Evolutionary conservation across 2,888 invertebrate genomes (phyloP).

Genomic region (Melanostoma mellinum): DNA sequence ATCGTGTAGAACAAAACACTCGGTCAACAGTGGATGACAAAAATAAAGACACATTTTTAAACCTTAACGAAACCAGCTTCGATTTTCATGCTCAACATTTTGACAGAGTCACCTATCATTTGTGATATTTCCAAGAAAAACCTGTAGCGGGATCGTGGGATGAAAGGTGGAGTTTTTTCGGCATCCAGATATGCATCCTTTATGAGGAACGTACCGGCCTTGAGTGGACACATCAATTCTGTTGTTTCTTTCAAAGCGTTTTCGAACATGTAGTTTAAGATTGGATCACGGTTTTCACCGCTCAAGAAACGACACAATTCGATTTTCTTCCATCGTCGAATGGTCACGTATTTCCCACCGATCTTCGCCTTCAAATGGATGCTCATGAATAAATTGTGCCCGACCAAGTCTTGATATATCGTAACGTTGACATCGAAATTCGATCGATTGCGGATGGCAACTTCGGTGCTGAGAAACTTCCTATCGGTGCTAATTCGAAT

Average conservation of each 20-base stretch:
- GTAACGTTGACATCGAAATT: conserved; percentile 45
- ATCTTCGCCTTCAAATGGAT: conserved; percentile 41
- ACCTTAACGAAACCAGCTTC: conserved; percentile 23
- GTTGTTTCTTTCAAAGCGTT: conserved; percentile 5
- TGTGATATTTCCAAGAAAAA: conserved; percentile 52
- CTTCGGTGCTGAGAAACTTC: conserved; percentile 17
- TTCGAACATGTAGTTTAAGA: conserved; percentile 44
- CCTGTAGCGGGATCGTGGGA: conserved; percentile 40
- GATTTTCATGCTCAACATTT: conserved; percentile 52
- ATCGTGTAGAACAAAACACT: conserved; percentile 28
- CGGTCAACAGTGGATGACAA: not conserved
- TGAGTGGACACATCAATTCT: conserved; percentile 42
- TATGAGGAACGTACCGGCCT: conserved; percentile 27
- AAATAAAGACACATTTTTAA: not conserved
- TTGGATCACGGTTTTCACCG: conserved; percentile 38
- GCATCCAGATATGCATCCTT: conserved; percentile 35
- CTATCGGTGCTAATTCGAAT: conserved; percentile 41
- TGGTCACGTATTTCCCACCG: conserved; percentile 9
- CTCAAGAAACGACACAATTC: conserved; percentile 55
- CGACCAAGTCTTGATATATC: conserved; percentile 38
- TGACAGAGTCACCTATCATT: conserved; percentile 49
- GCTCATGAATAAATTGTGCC: conserved; percentile 39
- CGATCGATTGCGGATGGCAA: conserved; percentile 38
- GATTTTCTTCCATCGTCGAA: conserved; percentile 52
- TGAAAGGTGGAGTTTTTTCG: conserved; percentile 4